A percentile compares a stretch with the other conserved stretches of the same genome.
Evolutionary conservation across 2,797 vertebrate species (phyloP).

Genomic region (Onychomys arenicola): DNA sequence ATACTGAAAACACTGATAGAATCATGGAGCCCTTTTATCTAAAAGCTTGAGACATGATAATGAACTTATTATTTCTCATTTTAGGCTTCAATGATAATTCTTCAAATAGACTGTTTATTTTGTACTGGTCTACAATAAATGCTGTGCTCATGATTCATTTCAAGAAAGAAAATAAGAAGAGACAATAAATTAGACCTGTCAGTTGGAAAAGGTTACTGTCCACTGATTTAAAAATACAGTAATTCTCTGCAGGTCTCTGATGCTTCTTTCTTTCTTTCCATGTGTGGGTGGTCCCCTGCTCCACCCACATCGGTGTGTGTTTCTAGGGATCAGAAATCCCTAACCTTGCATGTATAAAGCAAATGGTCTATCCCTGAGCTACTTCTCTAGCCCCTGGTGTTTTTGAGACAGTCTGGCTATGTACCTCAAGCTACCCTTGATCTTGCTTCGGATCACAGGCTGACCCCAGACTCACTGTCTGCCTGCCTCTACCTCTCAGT

Average conservation of each 20-base stretch:
- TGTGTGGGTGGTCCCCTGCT: not conserved
- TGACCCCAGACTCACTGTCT: not conserved
- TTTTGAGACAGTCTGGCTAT: not conserved
- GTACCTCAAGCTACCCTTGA: not conserved
- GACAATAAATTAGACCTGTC: conserved; percentile 53
- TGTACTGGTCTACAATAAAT: conserved; percentile 42
- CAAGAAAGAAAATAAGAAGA: conserved; percentile 58
- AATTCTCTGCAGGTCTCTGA: conserved; percentile 20
- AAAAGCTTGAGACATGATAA: not conserved
- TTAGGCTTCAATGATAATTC: conserved; percentile 32
- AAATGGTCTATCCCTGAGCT: not conserved
- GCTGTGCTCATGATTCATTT: conserved; percentile 57
- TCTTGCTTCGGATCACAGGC: not conserved
- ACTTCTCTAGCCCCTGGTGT: not conserved
- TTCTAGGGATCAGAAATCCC: not conserved
- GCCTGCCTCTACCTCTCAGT: not conserved
- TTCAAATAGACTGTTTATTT: conserved; percentile 63
- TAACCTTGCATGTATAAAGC: not conserved
- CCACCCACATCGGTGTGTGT: not conserved
- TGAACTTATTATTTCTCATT: conserved; percentile 3
- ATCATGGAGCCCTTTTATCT: not conserved
- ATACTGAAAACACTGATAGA: not conserved
- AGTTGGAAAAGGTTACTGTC: conserved; percentile 53
- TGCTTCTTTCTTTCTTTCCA: not conserved
- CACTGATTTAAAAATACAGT: conserved; percentile 46